Evolutionary conservation across 1,140 invertebrate species (phyloP).

Genomic region (Drosophila subobscura): DNA sequence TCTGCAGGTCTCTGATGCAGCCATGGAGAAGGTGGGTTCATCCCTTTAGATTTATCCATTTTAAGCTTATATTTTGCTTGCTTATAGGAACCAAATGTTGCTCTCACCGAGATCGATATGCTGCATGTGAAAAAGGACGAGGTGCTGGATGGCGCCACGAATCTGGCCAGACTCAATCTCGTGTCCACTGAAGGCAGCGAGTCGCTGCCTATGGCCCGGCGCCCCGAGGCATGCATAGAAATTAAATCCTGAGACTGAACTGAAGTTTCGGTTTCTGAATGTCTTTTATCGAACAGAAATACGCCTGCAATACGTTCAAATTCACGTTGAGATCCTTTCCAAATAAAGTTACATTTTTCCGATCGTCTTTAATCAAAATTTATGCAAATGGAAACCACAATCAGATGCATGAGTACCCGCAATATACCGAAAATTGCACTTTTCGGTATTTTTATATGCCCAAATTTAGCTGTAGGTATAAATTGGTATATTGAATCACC

Average conservation of each 20-base stretch:
- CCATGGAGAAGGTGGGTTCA: slow-evolving; percentile 72
- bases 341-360: slow-evolving; percentile 33
- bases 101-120: slow-evolving; percentile 79
- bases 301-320: slow-evolving; percentile 12
- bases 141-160: slow-evolving; percentile 48
- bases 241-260: slow-evolving; percentile 41
- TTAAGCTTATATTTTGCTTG: slow-evolving; percentile 2
- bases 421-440: no score
- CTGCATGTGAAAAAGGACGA: slow-evolving; percentile 76
- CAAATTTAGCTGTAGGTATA: no score
- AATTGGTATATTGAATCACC: no score
- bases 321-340: slow-evolving; percentile 9
- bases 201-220: slow-evolving; percentile 15
- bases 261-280: slow-evolving; percentile 6
- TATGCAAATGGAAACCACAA: no score
- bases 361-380: slow-evolving; percentile 4
- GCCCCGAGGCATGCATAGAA: slow-evolving; percentile 22
- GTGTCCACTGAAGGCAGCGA: slow-evolving; percentile 20
- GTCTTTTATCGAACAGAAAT: not conserved
- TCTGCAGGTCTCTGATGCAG: slow-evolving; percentile 86
- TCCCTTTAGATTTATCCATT: slow-evolving; percentile 1
- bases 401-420: no score
- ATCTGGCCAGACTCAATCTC: slow-evolving; percentile 42
- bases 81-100: slow-evolving; percentile 73
- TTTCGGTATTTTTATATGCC: no score